Evolutionary conservation across 2,797 vertebrate genomes (phyloP).

Genomic region (Picus viridis): DNA sequence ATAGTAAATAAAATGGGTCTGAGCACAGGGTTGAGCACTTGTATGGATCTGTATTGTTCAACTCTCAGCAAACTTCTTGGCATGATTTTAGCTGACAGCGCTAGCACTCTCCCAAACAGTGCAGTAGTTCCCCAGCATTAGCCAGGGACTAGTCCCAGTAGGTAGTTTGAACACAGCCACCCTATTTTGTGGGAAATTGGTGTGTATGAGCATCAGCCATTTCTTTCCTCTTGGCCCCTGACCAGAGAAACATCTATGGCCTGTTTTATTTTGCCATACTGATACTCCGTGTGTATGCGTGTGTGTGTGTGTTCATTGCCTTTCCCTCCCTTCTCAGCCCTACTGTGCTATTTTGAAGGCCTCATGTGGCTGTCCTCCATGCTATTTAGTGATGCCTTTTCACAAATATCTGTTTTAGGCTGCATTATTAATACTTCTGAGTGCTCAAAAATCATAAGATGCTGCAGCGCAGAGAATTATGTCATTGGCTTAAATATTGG

Average conservation of each 20-base stretch:
- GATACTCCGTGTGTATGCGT: neutral
- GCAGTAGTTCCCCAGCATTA: neutral
- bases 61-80: neutral
- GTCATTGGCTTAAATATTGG: constrained; percentile 52
- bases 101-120: neutral
- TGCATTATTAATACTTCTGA: constrained; percentile 52
- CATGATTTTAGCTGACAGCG: neutral
- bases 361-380: neutral
- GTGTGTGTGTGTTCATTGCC: neutral
- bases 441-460: constrained; percentile 48
- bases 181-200: neutral
- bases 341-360: constrained; percentile 2
- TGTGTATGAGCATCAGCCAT: neutral
- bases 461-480: constrained; percentile 46
- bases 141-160: neutral
- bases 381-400: neutral
- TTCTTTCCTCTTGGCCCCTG: neutral
- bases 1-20: neutral
- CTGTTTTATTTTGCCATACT: neutral
- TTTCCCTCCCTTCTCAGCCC: neutral
- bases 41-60: neutral
- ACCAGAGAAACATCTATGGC: neutral
- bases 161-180: neutral
- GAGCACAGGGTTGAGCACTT: neutral
- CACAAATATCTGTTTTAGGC: constrained; percentile 27